phyloP scores from a whole-genome alignment of 1,140 invertebrate genomes.

The Luehdorfia chinensis region DNA sequence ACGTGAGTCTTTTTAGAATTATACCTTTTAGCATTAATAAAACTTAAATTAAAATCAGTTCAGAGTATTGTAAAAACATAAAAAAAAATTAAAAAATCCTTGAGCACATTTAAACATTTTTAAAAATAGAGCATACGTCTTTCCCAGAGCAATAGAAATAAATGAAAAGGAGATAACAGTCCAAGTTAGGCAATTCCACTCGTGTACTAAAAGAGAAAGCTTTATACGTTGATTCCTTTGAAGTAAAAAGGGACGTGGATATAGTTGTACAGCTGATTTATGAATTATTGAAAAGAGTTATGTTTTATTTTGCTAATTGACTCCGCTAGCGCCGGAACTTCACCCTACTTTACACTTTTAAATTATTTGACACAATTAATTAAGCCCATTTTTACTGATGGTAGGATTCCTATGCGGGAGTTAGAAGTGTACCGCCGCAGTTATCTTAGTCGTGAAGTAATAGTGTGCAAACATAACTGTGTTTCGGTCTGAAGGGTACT shows the following conservation, averaged over 20 bases:
- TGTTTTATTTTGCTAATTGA: slow-evolving; percentile 65
- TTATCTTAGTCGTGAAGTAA: too few relatives aligned
- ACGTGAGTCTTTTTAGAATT: too few relatives aligned
- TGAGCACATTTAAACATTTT: slow-evolving; percentile 7
- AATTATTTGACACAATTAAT: slow-evolving; percentile 1
- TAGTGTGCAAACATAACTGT: too few relatives aligned
- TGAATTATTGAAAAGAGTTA: slow-evolving; percentile 66
- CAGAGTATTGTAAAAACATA: too few relatives aligned
- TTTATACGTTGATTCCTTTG: too few relatives aligned
- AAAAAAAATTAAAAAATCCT: too few relatives aligned
- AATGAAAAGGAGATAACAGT: slow-evolving; percentile 57
- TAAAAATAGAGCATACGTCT: slow-evolving; percentile 20
- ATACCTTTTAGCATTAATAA: too few relatives aligned
- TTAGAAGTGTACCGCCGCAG: too few relatives aligned
- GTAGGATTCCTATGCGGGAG: too few relatives aligned
- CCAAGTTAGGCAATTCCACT: slow-evolving; percentile 50
- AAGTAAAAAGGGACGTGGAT: slow-evolving; percentile 26
- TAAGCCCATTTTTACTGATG: too few relatives aligned
- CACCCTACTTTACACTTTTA: slow-evolving; percentile 15
- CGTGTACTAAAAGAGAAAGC: slow-evolving; percentile 39
- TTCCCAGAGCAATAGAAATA: slow-evolving; percentile 31
- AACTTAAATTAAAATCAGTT: too few relatives aligned
- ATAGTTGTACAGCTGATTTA: slow-evolving; percentile 31
- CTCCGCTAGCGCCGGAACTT: slow-evolving; percentile 23
- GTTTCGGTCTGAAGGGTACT: too few relatives aligned